Evolutionary conservation across 1,140 invertebrate species (phyloP), one percentile per base, ranked within the genome.

Genomic region (Listronotus bonariensis): DNA sequence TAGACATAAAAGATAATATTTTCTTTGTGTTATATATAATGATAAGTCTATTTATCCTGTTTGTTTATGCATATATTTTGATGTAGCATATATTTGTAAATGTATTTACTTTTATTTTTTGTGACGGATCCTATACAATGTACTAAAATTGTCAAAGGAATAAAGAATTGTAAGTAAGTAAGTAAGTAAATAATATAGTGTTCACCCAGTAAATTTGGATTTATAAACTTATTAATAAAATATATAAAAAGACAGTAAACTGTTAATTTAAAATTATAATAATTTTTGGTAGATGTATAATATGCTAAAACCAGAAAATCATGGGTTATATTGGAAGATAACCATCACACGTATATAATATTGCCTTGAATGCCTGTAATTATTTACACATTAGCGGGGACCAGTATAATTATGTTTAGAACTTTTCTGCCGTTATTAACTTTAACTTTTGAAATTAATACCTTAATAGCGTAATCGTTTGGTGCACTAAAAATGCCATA

Each of bases 321-420:
- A 62, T 52, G 59, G 59, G 59, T 52, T 62, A 34, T 53, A 17
- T 12, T 18, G 20, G n/a, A 40, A 62, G 59, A 62, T 62, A 62
- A 15, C 15, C 59, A 62, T 62, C 59, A 49, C 59, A 53, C 59
- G 59, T 62, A 62, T 53, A 62, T 62, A 62, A 62, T 62, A 62
- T 53, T 41, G 48, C 46, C 48, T 34, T 46, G 48, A 51, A 43
- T 38, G 48, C 18, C 51, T 48, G 41, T 62, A 62, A 62, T 62
- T 62, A 62, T 62, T 62, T 62, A 62, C 59, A 62, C 59, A 62
- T 62, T 62, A 62, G 59, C 59, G 31, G 59, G 38, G 49, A n/a
- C 59, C 17, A 49, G 38, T 45, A 34, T 62, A 62, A 62, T 62
- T 62, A 62, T 40, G 59, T 62, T 62, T 62, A 53, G 51, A 43